Percentiles rank a stretch among this genome's conserved stretches.
Evolutionary conservation across 2,113 vertebrate species (phyloP).

Genomic region (Rana temporaria): DNA sequence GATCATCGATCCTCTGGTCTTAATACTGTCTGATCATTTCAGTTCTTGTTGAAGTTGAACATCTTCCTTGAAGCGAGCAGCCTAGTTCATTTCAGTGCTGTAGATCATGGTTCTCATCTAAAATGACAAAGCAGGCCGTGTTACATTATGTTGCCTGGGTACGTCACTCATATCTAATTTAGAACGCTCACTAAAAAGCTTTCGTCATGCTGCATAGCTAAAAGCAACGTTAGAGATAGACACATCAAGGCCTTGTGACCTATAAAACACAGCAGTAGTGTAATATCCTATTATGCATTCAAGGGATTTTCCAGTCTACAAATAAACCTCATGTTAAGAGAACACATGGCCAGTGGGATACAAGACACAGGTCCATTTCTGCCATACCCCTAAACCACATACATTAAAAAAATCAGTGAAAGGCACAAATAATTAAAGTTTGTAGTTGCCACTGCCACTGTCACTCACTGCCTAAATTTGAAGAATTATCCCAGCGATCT

Average conservation of each 20-base stretch:
- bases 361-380: too few relatives aligned
- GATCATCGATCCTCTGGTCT: conserved; percentile 63
- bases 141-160: neutral
- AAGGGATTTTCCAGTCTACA: too few relatives aligned
- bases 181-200: neutral
- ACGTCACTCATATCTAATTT: neutral
- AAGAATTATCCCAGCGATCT: too few relatives aligned
- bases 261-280: neutral
- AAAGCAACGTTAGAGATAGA: neutral
- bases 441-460: too few relatives aligned
- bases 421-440: too few relatives aligned
- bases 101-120: conserved; percentile 42
- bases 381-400: too few relatives aligned
- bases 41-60: neutral
- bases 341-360: too few relatives aligned
- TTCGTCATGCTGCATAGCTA: neutral
- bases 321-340: too few relatives aligned
- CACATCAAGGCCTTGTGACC: neutral
- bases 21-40: conserved; percentile 63
- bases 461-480: too few relatives aligned
- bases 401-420: too few relatives aligned
- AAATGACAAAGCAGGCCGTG: neutral
- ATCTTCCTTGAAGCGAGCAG: conserved; percentile 34
- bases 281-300: too few relatives aligned
- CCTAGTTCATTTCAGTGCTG: conserved; percentile 38